Base-by-base conservation (phyloP, 1,140 invertebrate species). In the Penaeus vannamei region DNA sequence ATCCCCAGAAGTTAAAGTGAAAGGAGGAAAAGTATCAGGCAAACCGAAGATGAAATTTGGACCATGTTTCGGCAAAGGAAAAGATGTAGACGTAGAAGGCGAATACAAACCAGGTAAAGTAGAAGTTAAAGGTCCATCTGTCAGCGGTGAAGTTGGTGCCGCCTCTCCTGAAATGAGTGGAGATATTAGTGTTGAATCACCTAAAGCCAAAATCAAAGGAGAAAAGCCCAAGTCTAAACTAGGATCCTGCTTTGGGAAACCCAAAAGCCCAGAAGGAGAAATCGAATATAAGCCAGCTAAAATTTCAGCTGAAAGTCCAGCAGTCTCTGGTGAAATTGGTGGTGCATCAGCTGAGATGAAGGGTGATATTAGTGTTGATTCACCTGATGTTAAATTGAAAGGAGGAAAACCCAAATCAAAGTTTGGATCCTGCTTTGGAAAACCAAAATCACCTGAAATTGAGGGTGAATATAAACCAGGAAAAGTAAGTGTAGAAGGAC, bases 211-310 rank as follows among this genome's bases (percentile, higher is more conserved):
- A 42, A 32, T 76, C 17, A 84, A 84, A 61, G 64, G 32, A 53
- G 66, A 32, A 36, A 83, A 60, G 26, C 42, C 64, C 2, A 77
- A 88, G 20, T 81, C 69, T 64, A 89, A 89, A 79, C 36, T 89
- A 14, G 89, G 89, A 4, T 90, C 89, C 2, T 90, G 89, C 42
- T 90, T 90, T 64, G 89, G 89, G 23, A 90, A 90, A 62, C 79
- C 80, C 10, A 90, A 90, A 64, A 42, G 29, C 23, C 36, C 87
- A 14, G 62, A 89, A 89, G 59, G 79, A n/a, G 82, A 89, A 42
- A 66, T 64, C 29, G 87, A 84, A 77, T 79, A 84, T 66, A 61
- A 89, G 46, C 60, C 85, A 69, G 85, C 23, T 1, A 87, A 87
- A 26, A 22, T 26, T 7, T 23, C 61, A 66, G 36, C 59, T 60